phyloP scores from a whole-genome alignment of 2,797 vertebrate species.

The Galagoides demidoff region DNA sequence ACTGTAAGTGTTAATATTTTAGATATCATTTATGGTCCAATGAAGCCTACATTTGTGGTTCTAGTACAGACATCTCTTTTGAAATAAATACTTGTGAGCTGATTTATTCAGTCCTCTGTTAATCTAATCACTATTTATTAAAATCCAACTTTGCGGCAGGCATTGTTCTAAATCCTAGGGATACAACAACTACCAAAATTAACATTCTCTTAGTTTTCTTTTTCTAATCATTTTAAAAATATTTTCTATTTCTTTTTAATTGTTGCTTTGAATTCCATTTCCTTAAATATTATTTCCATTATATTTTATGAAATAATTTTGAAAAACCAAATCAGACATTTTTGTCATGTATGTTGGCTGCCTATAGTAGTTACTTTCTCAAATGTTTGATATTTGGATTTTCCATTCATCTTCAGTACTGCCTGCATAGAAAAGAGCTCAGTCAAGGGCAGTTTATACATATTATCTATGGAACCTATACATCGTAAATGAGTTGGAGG shows the following conservation, averaged over 20 bases:
- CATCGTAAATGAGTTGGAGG: neutral
- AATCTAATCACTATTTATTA: neutral
- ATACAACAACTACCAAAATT: neutral
- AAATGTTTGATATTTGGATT: neutral
- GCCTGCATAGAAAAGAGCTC: neutral
- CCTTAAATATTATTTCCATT: neutral
- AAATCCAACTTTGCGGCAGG: neutral
- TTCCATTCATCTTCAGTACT: neutral
- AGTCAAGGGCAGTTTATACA: neutral
- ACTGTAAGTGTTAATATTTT: neutral
- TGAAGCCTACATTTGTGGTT: constrained; percentile 11
- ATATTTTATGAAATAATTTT: neutral
- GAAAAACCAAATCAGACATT: neutral
- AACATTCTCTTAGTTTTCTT: neutral
- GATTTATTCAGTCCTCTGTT: neutral
- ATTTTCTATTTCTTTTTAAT: neutral
- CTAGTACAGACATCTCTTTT: neutral
- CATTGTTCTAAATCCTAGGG: neutral
- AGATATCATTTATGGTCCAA: neutral
- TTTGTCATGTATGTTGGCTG: neutral
- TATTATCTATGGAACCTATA: neutral
- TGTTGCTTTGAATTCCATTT: neutral
- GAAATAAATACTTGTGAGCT: neutral
- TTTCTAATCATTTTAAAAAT: neutral
- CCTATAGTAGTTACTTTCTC: neutral